Percentiles rank a stretch among this genome's conserved stretches.
These are phyloP conservation scores for Escarpia spicata DNA, from an alignment of 2,888 invertebrate species.

Conservation along the genomic window DNA sequence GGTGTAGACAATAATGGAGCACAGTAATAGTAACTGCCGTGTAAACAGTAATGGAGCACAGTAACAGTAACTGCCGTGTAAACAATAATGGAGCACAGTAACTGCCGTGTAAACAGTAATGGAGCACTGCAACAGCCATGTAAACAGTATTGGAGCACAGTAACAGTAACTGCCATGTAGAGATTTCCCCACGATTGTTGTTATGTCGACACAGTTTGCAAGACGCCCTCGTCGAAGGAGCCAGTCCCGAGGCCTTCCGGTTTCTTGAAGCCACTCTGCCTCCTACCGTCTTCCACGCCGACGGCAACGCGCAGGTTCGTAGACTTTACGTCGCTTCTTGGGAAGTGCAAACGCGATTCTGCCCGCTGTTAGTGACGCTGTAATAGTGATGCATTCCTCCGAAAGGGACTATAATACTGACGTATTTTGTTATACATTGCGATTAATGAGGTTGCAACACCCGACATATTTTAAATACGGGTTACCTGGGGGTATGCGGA, in stretches of 20 bases:
- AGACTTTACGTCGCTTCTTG: background rate
- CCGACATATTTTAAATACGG: too few relatives aligned
- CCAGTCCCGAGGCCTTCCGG: slow-evolving; percentile 35
- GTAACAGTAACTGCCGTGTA: background rate
- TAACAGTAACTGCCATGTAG: background rate
- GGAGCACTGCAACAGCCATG: too few relatives aligned
- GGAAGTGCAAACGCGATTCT: too few relatives aligned
- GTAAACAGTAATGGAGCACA: background rate
- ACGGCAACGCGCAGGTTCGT: slow-evolving; percentile 35
- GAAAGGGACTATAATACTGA: too few relatives aligned
- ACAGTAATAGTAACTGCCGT: background rate
- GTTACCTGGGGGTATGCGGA: too few relatives aligned
- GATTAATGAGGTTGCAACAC: too few relatives aligned
- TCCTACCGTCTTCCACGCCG: slow-evolving; percentile 30
- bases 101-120: background rate
- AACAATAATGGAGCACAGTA: background rate
- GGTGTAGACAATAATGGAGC: background rate
- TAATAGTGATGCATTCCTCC: too few relatives aligned
- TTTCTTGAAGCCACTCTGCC: slow-evolving; percentile 36
- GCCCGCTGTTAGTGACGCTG: too few relatives aligned
- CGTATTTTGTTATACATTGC: too few relatives aligned
- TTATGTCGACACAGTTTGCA: slow-evolving; percentile 25
- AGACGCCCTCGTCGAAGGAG: slow-evolving; percentile 31
- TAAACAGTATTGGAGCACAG: background rate
- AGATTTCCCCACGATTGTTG: background rate